Conservation (phyloP, 2,888 invertebrate genomes). For the Ectropis crepuscularia region DNA sequence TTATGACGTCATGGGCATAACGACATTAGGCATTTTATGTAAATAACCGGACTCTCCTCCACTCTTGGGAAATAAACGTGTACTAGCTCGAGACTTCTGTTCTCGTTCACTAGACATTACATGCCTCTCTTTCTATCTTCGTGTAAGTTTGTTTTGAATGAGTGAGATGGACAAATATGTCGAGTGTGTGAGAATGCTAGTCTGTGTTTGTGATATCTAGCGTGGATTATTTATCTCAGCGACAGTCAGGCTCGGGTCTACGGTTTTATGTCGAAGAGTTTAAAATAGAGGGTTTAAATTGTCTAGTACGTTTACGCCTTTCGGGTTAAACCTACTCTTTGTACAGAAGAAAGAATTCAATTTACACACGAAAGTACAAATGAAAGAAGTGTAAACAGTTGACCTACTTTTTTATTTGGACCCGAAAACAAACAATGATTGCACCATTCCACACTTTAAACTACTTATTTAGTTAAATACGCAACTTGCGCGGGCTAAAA, state of each 20-base stretch:
- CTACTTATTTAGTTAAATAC: no score
- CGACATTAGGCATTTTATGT: conserved; percentile 70
- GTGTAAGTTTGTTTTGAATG: neutral
- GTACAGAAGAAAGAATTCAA: no score
- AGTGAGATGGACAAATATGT: neutral
- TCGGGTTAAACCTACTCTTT: no score
- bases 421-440: no score
- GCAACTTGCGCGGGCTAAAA: no score
- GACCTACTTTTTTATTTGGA: no score
- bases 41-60: conserved; percentile 58
- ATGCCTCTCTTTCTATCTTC: neutral
- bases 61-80: conserved; percentile 68
- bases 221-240: conserved; percentile 30
- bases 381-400: no score
- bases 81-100: conserved; percentile 10
- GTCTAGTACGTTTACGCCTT: neutral
- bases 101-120: neutral
- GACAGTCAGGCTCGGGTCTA: conserved; percentile 48
- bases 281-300: neutral
- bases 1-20: conserved; percentile 61
- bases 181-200: neutral
- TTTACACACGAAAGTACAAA: no score
- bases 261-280: conserved; percentile 19
- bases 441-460: no score
- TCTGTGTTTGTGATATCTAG: conserved; percentile 41